Percentiles rank a stretch among this genome's conserved stretches.
Evolutionary conservation across 2,797 vertebrate genomes (phyloP).

Genomic region (Peromyscus aztecus): DNA sequence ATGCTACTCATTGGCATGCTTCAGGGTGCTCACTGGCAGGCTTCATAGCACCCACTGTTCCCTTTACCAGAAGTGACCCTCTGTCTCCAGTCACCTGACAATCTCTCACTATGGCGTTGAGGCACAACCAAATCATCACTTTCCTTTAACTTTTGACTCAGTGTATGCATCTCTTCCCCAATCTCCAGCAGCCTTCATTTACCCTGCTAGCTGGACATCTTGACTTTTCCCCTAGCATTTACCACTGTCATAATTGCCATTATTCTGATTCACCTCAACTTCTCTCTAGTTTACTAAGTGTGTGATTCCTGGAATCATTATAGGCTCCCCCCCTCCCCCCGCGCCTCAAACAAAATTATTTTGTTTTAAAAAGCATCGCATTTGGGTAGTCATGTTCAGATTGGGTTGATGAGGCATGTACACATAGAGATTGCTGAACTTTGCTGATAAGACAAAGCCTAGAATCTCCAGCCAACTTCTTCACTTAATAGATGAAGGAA

Average conservation of each 20-base stretch:
- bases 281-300: not conserved
- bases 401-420: not conserved
- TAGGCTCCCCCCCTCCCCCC: not conserved
- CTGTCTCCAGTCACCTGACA: not conserved
- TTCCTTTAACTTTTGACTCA: not conserved
- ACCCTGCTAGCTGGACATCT: not conserved
- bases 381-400: not conserved
- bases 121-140: not conserved
- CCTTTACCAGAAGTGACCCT: not conserved
- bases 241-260: not conserved
- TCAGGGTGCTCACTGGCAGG: not conserved
- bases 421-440: conserved; percentile 30
- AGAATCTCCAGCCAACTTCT: conserved; percentile 36
- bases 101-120: not conserved
- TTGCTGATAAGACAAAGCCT: conserved; percentile 63
- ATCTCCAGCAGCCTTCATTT: not conserved
- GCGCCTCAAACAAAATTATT: not conserved
- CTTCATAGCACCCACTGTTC: not conserved
- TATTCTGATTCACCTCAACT: not conserved
- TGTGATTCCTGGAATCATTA: not conserved
- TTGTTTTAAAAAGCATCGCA: not conserved
- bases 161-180: not conserved
- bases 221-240: not conserved
- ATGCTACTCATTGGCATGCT: not conserved
- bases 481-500: conserved; percentile 55